Conservation (phyloP, 2,113 vertebrate species). For the Eublepharis macularius region DNA sequence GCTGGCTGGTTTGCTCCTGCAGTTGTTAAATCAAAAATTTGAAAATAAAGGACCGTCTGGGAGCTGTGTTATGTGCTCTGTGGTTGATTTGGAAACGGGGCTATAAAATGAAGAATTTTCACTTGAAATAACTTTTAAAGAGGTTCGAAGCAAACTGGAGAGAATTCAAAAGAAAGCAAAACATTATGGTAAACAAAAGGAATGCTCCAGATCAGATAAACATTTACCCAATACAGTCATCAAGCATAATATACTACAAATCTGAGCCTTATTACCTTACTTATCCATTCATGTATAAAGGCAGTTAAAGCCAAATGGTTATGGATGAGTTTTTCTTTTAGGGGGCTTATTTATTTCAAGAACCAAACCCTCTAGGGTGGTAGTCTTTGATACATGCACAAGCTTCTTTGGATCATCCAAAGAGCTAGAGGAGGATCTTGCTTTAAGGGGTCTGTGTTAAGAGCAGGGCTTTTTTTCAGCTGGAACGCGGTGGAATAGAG, state of each 20-base stretch:
- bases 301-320: neutral
- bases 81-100: neutral
- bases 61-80: neutral
- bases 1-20: neutral
- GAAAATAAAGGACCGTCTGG: neutral
- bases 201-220: neutral
- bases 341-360: neutral
- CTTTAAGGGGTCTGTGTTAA: too few species aligned
- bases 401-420: neutral
- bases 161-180: neutral
- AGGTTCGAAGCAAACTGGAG: neutral
- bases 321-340: neutral
- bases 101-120: neutral
- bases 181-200: neutral
- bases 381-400: neutral
- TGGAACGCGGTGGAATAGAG: too few species aligned
- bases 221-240: too few species aligned
- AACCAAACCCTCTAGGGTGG: too few species aligned
- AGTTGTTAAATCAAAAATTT: constrained; percentile 2
- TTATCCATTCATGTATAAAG: neutral
- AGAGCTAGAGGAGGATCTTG: too few species aligned
- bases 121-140: neutral
- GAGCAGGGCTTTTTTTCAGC: too few species aligned
- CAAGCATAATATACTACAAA: neutral
- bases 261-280: neutral